phyloP scores from a whole-genome alignment of 92 coral and sea anemone genomes.

The Chrysogorgia sp. region DNA sequence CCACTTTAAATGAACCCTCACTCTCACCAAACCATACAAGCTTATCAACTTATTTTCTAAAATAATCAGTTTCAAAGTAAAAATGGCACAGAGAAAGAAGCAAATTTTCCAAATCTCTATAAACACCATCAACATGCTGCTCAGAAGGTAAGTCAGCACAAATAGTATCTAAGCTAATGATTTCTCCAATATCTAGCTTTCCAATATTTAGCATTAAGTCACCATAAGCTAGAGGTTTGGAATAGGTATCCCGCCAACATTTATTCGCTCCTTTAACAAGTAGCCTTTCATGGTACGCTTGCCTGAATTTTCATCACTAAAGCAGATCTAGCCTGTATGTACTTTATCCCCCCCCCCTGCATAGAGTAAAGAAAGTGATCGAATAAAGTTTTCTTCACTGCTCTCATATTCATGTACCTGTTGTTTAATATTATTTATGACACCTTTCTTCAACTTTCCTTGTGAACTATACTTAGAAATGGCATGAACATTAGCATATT shows the following conservation, averaged over 20 bases:
- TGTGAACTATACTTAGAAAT: slow-evolving; percentile 30
- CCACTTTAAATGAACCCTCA: slow-evolving; percentile 51
- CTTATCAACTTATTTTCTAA: slow-evolving; percentile 47
- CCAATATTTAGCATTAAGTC: slow-evolving; percentile 43
- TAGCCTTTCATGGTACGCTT: slow-evolving; percentile 60
- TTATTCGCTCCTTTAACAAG: slow-evolving; percentile 49
- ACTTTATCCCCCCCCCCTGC: neutral
- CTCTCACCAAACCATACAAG: slow-evolving; percentile 66
- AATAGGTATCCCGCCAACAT: slow-evolving; percentile 64
- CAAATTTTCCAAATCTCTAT: slow-evolving; percentile 47
- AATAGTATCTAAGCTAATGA: slow-evolving; percentile 50
- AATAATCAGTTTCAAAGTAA: slow-evolving; percentile 41
- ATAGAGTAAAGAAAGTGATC: too few species aligned
- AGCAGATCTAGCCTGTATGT: slow-evolving; percentile 45
- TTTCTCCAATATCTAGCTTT: slow-evolving; percentile 53
- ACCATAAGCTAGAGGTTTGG: slow-evolving; percentile 66
- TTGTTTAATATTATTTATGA: slow-evolving; percentile 34
- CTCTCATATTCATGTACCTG: slow-evolving; percentile 60
- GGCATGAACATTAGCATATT: slow-evolving; percentile 50
- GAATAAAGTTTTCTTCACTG: slow-evolving; percentile 64
- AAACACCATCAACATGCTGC: slow-evolving; percentile 55
- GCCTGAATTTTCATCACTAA: slow-evolving; percentile 54
- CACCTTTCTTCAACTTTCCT: slow-evolving; percentile 50
- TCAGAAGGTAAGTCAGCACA: slow-evolving; percentile 46
- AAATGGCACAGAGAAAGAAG: slow-evolving; percentile 41